Base-by-base conservation (phyloP, 1,140 invertebrate species). In the Octopus sinensis region DNA sequence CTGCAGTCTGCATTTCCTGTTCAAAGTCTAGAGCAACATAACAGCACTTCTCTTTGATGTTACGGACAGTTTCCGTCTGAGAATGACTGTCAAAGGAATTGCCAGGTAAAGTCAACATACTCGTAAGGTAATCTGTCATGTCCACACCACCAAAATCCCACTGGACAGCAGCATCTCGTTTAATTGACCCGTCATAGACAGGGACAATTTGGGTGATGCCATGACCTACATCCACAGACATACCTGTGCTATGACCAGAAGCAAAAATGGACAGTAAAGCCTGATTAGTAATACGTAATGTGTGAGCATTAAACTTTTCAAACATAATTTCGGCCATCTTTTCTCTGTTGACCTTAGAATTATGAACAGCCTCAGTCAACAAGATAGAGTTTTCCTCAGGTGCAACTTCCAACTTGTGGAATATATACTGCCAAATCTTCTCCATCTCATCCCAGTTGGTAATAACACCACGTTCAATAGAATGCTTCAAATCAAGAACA, bases 151-250 rank as follows among this genome's bases (percentile, higher is more conserved):
- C 96, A 89, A 97, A 92, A 91, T 97, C 95, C 87, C 97, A 90
- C 93, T 96, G 94, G 54, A 96, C 93, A 88, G 97, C 96, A 87
- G 96, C 96, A 86, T 93, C 93, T 12, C 93, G 93, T 17, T 93
- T 86, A 79, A 92, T 93, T 86, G 93, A 96, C 95, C 95, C 96
- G 92, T 97, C 96, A 90, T 97, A 97, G 76, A 89, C 88, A 90
- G 96, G 96, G 73, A 97, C 96, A 82, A 94, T 96, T 92, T 97
- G 96, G 17, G 95, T 95, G 71, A 97, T 96, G 92, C 96, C 96
- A 91, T 97, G 96, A 85, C 96, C 96, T 79, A 95, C 95, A 90
- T 97, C 96, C 82, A 97, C 91, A 6, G 97, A 96, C 86, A 97
- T 96, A 93, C 96, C 96, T 86, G 96, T 97, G 88, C 96, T 97